Conservation (phyloP, 2,113 vertebrate genomes). For the Nerophis ophidion region DNA sequence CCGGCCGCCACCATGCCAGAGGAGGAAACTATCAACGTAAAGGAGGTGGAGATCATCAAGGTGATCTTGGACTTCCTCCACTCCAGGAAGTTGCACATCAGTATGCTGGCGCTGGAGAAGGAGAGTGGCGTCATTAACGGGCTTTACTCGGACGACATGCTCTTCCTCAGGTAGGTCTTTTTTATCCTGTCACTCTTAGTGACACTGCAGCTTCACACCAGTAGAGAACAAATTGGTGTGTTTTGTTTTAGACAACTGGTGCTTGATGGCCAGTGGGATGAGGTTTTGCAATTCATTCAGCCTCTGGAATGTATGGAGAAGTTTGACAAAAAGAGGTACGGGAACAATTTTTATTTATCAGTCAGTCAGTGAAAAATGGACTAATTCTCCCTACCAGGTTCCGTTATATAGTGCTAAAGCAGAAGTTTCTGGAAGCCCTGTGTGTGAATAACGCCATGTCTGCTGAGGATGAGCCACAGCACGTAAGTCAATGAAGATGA, state of each 20-base stretch:
- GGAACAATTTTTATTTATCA: background rate
- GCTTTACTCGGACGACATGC: conserved; percentile 98
- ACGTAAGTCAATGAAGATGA: conserved; percentile 74
- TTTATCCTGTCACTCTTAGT: background rate
- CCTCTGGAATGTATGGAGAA: conserved; percentile 97
- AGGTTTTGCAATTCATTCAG: conserved; percentile 97
- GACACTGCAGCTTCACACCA: background rate
- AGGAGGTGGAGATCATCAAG: conserved; percentile 98
- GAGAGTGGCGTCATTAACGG: conserved; percentile 98
- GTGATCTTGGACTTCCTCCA: conserved; percentile 94
- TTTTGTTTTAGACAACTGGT: conserved; percentile 82
- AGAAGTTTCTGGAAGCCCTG: conserved; percentile 96
- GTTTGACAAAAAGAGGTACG: conserved; percentile 93
- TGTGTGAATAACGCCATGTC: conserved; percentile 98
- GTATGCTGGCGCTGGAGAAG: conserved; percentile 95
- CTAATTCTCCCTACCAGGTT: conserved; percentile 72
- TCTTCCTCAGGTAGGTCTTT: conserved; percentile 84
- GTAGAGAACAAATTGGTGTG: background rate
- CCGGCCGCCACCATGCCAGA: conserved; percentile 84
- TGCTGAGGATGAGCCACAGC: conserved; percentile 89
- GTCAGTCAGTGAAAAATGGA: background rate
- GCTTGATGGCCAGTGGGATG: conserved; percentile 97
- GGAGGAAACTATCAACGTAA: conserved; percentile 97
- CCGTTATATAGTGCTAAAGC: conserved; percentile 92
- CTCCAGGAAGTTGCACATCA: conserved; percentile 94